Conservation (phyloP, 2,888 invertebrate genomes). For the Phortica magna region DNA sequence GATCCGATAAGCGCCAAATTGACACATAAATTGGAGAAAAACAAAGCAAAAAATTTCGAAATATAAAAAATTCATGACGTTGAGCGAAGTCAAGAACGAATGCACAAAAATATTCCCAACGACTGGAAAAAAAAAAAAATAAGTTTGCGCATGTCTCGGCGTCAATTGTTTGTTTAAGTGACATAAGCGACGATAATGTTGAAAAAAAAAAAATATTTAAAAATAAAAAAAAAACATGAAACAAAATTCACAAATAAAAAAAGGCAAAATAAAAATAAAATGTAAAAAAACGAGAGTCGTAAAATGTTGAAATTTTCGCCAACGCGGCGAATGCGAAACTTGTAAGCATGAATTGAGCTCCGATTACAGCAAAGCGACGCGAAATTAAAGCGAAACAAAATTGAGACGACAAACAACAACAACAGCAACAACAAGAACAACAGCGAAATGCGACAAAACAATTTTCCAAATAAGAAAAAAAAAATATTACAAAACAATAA, state of each 20-base stretch:
- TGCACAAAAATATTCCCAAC: not conserved
- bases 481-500: constrained; percentile 4
- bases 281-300: not conserved
- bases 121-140: not conserved
- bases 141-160: not conserved
- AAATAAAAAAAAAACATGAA: not conserved
- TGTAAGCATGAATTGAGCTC: constrained; percentile 57
- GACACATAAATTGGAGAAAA: not conserved
- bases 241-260: not conserved
- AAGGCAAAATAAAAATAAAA: not conserved
- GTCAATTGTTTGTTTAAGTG: constrained; percentile 20
- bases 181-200: constrained; percentile 7
- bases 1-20: not conserved
- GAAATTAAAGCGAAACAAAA: constrained; percentile 24
- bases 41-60: too few species aligned
- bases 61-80: too few species aligned
- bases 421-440: constrained; percentile 30
- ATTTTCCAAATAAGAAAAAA: constrained; percentile 30
- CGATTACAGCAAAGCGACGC: constrained; percentile 49
- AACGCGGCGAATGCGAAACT: constrained; percentile 43
- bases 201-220: too few species aligned
- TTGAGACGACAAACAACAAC: constrained; percentile 15
- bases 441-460: constrained; percentile 25
- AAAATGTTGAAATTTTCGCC: constrained; percentile 9
- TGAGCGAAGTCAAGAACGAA: not conserved